Conservation (phyloP, 2,113 vertebrate species). For the Egretta garzetta region DNA sequence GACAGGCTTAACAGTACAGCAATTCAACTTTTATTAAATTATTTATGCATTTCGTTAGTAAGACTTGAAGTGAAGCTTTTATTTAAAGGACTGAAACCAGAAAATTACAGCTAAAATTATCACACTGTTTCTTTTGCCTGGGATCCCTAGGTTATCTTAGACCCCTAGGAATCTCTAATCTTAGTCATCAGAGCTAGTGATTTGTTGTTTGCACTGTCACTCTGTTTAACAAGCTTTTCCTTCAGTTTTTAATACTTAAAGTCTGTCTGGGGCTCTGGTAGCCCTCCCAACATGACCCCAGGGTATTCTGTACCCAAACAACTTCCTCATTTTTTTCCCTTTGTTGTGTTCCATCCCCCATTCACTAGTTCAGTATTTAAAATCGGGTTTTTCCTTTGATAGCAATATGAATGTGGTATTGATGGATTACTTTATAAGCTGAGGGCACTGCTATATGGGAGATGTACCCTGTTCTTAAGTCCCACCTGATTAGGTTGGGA, state of each 20-base stretch:
- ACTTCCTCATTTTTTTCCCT: not conserved
- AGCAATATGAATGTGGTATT: not conserved
- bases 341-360: not conserved
- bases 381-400: not conserved
- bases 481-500: not conserved
- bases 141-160: not conserved
- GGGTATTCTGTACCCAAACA: not conserved
- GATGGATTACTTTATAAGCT: not conserved
- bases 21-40: not conserved
- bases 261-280: not conserved
- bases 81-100: not conserved
- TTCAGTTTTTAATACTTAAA: not conserved
- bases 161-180: not conserved
- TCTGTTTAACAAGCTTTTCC: not conserved
- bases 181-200: not conserved
- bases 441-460: not conserved
- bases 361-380: not conserved
- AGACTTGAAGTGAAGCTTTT: not conserved
- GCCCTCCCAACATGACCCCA: not conserved
- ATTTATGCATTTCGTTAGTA: not conserved
- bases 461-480: accelerated
- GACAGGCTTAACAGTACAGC: not conserved
- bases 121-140: not conserved
- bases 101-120: not conserved
- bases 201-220: not conserved